Conservation (phyloP, 2,888 invertebrate species). For the Xestia sexstrigata region DNA sequence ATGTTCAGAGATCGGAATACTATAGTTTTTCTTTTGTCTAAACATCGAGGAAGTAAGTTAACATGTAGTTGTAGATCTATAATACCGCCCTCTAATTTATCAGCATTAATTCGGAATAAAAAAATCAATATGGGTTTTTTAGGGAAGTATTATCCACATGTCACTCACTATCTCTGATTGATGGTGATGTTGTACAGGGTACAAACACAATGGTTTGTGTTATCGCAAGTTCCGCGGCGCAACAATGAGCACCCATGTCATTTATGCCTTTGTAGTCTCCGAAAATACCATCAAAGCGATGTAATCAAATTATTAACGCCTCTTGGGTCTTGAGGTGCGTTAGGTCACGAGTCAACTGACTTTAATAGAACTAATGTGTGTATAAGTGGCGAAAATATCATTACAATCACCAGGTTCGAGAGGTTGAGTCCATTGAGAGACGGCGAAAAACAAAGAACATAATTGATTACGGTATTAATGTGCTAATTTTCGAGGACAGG, state of each 20-base stretch:
- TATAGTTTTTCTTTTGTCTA: too few species aligned
- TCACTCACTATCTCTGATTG: too few species aligned
- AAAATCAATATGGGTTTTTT: too few species aligned
- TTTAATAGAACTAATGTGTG: slow-evolving; percentile 30
- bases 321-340: not conserved
- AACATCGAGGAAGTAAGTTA: too few species aligned
- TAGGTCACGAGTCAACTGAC: slow-evolving; percentile 52
- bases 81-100: too few species aligned
- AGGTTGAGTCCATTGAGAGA: slow-evolving; percentile 4
- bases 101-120: too few species aligned
- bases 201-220: not conserved
- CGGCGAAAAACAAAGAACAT: slow-evolving; percentile 11
- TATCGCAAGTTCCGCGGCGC: not conserved
- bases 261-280: not conserved
- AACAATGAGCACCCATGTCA: slow-evolving; percentile 2
- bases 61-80: too few species aligned
- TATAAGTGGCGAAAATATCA: slow-evolving; percentile 15
- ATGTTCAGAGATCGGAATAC: too few species aligned
- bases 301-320: slow-evolving; percentile 28
- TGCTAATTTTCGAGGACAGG: not conserved
- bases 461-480: not conserved
- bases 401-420: not conserved
- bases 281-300: not conserved
- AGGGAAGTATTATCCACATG: too few species aligned
- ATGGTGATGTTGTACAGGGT: not conserved